Conservation (phyloP, 2,888 invertebrate species). For the Oeneis ivallda region DNA sequence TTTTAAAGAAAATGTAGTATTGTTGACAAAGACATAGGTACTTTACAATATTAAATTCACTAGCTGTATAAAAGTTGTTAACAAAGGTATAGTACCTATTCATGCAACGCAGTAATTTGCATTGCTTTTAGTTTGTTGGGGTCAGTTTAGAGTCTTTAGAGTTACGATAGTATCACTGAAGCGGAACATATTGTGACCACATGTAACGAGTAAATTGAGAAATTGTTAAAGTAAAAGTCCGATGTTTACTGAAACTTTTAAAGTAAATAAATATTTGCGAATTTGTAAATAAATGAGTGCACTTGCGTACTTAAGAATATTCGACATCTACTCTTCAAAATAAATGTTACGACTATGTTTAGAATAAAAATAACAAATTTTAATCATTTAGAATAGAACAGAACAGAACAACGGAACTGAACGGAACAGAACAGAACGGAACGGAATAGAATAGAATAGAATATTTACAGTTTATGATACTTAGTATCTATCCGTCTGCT, state of each 20-base stretch:
- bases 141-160: slow-evolving; percentile 5
- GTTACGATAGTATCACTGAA: slow-evolving; percentile 11
- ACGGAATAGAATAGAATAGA: too few species aligned
- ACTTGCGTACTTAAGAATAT: too few species aligned
- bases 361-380: too few species aligned
- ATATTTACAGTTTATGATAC: too few species aligned
- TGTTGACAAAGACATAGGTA: not conserved
- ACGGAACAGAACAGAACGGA: too few species aligned
- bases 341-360: too few species aligned
- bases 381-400: too few species aligned
- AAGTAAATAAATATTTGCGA: not conserved
- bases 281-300: too few species aligned
- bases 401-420: too few species aligned
- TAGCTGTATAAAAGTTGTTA: not conserved
- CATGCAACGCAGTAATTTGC: slow-evolving; percentile 9
- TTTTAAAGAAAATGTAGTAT: too few species aligned
- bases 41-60: not conserved
- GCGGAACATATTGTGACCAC: slow-evolving; percentile 1
- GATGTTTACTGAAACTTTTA: not conserved
- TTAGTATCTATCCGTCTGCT: too few species aligned
- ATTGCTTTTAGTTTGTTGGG: slow-evolving; percentile 1
- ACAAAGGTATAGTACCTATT: not conserved
- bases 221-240: slow-evolving; percentile 24
- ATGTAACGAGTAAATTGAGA: slow-evolving; percentile 15
- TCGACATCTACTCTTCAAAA: too few species aligned